Conservation (phyloP, 1,140 invertebrate genomes). For the Drosophila baimaii region DNA sequence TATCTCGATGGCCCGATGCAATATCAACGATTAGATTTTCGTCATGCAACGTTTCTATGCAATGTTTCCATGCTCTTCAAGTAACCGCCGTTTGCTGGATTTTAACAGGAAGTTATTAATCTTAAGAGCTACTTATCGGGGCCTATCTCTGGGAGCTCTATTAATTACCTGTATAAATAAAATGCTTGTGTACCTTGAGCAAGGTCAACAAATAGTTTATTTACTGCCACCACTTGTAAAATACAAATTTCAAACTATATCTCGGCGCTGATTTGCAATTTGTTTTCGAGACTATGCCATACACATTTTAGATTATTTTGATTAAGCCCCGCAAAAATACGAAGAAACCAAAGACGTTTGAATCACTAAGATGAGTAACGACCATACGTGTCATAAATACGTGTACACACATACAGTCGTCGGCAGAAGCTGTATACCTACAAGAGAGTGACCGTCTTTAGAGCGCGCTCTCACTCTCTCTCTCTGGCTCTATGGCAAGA, state of each 20-base stretch:
- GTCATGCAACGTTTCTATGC: conserved; percentile 5
- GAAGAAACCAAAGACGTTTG: too few species aligned
- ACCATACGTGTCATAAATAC: too few species aligned
- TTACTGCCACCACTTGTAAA: background rate
- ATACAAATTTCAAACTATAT: background rate
- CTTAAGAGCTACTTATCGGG: conserved; percentile 5
- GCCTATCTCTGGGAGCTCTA: background rate
- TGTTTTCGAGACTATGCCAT: too few species aligned
- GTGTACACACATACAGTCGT: too few species aligned
- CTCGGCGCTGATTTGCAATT: background rate
- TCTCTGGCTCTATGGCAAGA: too few species aligned
- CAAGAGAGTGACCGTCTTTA: too few species aligned
- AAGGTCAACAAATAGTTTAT: background rate
- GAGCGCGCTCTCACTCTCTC: too few species aligned
- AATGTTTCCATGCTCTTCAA: conserved; percentile 9
- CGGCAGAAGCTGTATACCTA: too few species aligned
- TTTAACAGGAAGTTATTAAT: conserved; percentile 28
- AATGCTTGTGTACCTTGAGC: conserved; percentile 3
- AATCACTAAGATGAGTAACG: too few species aligned
- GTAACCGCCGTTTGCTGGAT: background rate
- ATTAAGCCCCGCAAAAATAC: too few species aligned
- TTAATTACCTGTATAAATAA: background rate
- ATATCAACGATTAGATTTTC: conserved; percentile 30
- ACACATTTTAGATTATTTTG: too few species aligned
- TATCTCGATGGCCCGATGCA: conserved; percentile 20